These are phyloP conservation scores for Anneissia japonica DNA, from an alignment of 35 echinoderm and acorn worm species.

Conservation along the genomic window DNA sequence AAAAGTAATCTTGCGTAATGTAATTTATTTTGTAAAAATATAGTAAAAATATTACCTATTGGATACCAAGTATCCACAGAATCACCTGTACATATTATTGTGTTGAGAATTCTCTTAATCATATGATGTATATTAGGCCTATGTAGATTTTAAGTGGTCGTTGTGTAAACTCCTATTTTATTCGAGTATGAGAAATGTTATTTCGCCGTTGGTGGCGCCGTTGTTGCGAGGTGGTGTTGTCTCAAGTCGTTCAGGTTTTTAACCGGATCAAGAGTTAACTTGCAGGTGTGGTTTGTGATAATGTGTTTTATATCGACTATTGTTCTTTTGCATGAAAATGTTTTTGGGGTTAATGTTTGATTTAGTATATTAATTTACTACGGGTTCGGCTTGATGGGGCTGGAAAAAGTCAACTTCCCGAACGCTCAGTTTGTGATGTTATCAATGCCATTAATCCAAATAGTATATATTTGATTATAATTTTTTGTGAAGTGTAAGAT, in stretches of 20 bases:
- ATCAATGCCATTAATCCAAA: not conserved
- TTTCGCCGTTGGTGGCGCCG: not conserved
- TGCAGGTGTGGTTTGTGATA: not conserved
- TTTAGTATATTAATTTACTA: not conserved
- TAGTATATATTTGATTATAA: not conserved
- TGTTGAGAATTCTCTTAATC: not conserved
- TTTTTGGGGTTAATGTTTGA: not conserved
- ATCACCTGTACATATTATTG: not conserved
- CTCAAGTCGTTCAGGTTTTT: too few relatives aligned
- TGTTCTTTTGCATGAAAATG: not conserved
- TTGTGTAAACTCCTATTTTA: not conserved
- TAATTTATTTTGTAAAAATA: constrained; percentile 2
- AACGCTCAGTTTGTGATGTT: not conserved
- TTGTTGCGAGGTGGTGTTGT: too few relatives aligned
- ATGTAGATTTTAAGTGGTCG: not conserved
- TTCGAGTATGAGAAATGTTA: not conserved
- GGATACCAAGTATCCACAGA: not conserved
- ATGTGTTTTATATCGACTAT: not conserved
- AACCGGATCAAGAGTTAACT: too few relatives aligned
- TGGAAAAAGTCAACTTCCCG: not conserved
- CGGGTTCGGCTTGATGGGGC: not conserved
- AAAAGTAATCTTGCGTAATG: not conserved
- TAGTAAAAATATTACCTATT: not conserved
- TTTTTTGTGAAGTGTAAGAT: not conserved
- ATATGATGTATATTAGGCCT: not conserved